A percentile compares a stretch with the other conserved stretches of the same genome.
Conservation (phyloP, 2,797 vertebrate genomes). For the Nasua narica region DNA sequence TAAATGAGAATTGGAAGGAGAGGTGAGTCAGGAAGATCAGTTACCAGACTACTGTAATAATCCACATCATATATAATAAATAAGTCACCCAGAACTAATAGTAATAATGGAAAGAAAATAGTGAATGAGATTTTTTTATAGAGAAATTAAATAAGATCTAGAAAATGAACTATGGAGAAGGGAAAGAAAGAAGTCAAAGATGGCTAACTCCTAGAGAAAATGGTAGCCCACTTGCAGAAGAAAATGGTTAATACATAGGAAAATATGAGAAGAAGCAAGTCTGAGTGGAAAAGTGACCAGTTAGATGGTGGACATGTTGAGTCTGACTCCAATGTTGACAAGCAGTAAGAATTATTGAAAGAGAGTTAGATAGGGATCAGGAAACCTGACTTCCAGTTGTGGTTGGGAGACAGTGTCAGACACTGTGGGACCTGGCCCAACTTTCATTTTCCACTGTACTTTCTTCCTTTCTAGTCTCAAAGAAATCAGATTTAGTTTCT, state of each 20-base stretch:
- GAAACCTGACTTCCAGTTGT: background rate
- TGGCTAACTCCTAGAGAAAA: background rate
- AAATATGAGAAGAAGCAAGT: background rate
- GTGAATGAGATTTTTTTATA: background rate
- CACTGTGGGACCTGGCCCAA: background rate
- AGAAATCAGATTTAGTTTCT: background rate
- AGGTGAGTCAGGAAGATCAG: background rate
- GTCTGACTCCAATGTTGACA: background rate
- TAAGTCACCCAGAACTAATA: background rate
- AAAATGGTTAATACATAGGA: background rate
- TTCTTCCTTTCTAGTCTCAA: background rate
- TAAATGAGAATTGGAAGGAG: background rate
- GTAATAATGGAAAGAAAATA: background rate
- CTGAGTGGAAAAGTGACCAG: background rate
- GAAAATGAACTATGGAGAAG: background rate
- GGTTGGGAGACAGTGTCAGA: background rate
- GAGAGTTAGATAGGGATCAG: background rate
- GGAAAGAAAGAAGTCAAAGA: background rate
- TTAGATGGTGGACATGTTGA: background rate
- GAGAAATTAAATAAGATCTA: constrained; percentile 3
- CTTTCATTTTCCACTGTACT: background rate
- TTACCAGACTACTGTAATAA: background rate
- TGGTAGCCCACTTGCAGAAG: background rate
- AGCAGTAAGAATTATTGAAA: background rate
- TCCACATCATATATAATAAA: background rate